Base-by-base conservation (phyloP, 2,797 vertebrate genomes). In the Cyprinodon diabolis region DNA sequence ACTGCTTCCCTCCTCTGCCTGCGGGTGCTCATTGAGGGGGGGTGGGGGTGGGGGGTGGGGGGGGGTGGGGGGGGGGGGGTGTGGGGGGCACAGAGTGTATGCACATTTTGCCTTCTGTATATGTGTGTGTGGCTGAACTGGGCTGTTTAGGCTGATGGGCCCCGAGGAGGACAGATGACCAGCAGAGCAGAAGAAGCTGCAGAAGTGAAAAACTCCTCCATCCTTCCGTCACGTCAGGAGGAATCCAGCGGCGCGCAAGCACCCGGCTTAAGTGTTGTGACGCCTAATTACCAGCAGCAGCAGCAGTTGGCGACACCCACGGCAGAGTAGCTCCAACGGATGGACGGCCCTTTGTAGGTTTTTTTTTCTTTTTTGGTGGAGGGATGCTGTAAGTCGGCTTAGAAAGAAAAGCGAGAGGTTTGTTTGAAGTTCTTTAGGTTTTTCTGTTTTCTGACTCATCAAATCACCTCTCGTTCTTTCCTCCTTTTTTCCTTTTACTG, bases 261-360 rank as follows among this genome's bases (percentile, higher is more conserved):
- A 80, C 83, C 78, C 85, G 79, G 87, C 81, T 86, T 91, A 92
- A 94, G 93, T 92, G 92, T 92, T 92, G 87, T 92, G 90, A 94
- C 90, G 91, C 92, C 91, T 93, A 93, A 93, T 93, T 93, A 94
- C 92, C 92, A 90, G 80, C 79, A 65, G 74, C 79, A 75, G 87
- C 89, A 86, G 78, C 58, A 66, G 72, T 79, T 86, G 12, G 79
- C 81, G 78, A 85, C 90, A 87, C 88, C 88, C 81, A 49, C 57
- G 54, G 89, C 84, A 78, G 79, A 81, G 70, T 55, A n/a, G 73
- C 82, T 88, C 74, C 78, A 73, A 86, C 72, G 76, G 86, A 92
- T 66, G 76, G 87, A 89, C 83, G 68, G 85, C 82, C 84, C 87
- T 92, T 93, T 92, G 90, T 92, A 90, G 89, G 89, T 87, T 84